Evolutionary conservation across 1,140 invertebrate species (phyloP), one percentile per base, ranked within the genome.

Genomic region (Halesus radiatus): DNA sequence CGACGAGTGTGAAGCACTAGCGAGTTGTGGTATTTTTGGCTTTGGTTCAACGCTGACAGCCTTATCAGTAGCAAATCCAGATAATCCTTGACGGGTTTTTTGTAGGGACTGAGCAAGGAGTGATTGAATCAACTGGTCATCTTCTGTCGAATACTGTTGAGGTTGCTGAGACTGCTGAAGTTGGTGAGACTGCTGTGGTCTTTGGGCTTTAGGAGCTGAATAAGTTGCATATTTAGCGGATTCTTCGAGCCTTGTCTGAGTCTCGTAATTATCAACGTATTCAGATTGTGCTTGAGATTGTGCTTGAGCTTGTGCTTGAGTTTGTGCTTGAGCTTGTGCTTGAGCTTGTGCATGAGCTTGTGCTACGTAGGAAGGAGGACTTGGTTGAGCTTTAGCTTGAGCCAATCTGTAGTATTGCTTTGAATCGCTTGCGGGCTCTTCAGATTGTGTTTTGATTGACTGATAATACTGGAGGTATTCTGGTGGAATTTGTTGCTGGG

Each of bases 401-500:
- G 29, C 37, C 56, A 76, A 79, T 58, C 74, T 81, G 22, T 72
- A 52, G 50, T 83, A 83, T 16, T 78, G 23, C 54, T 78, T 72
- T 26, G 73, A 20, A 72, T 80, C 76, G 37, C 74, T 83, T 0
- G 73, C 37, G 22, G 82, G 68, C 23, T 81, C 82, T 75, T 84
- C 82, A 15, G 56, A 3, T 84, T 81, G 78, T 3, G 80, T 56
- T 75, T 81, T 77, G 45, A 81, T 80, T 3, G 82, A 18, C 72
- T 84, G 82, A 70, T 84, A 84, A 70, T 84, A 81, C 52, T 81
- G 80, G 16, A 84, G 76, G 54, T 84, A 84, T n/a, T 64, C 18
- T 15, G 82, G 82, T 32, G 54, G 13, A 10, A 32, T 37, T 8
- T 52, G 78, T 77, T 81, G 73, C 15, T 72, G 62, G 6, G 54